Conservation (phyloP, 2,113 vertebrate genomes). For the Odontesthes bonariensis region DNA sequence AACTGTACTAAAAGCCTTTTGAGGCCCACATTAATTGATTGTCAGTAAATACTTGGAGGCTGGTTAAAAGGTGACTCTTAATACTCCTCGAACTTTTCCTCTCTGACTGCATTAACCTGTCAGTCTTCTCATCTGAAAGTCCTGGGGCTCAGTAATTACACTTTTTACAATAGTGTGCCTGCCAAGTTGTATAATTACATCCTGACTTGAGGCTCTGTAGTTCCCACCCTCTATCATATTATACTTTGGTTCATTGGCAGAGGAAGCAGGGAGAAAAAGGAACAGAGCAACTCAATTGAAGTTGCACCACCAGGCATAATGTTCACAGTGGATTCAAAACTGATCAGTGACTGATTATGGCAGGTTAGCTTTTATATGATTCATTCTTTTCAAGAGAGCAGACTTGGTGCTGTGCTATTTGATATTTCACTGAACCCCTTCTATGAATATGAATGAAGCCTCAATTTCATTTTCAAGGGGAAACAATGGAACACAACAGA, state of each 20-base stretch:
- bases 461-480: neutral
- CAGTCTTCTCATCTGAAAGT: slow-evolving; percentile 14
- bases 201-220: slow-evolving; percentile 22
- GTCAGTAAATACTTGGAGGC: slow-evolving; percentile 47
- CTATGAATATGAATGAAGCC: slow-evolving; percentile 35
- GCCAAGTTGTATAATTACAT: slow-evolving; percentile 32
- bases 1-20: slow-evolving; percentile 49
- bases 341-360: slow-evolving; percentile 37
- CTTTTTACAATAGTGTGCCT: slow-evolving; percentile 10
- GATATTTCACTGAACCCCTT: slow-evolving; percentile 39
- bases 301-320: slow-evolving; percentile 22
- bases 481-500: neutral
- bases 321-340: slow-evolving; percentile 34
- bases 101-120: slow-evolving; percentile 41
- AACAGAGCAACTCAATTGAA: slow-evolving; percentile 40
- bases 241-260: neutral
- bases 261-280: neutral
- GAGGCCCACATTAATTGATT: slow-evolving; percentile 53
- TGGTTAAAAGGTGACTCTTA: slow-evolving; percentile 49
- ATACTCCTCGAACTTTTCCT: slow-evolving; percentile 24
- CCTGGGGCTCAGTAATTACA: slow-evolving; percentile 30
- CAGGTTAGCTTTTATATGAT: slow-evolving; percentile 26
- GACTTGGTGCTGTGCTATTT: slow-evolving; percentile 38
- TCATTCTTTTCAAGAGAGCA: slow-evolving; percentile 37
- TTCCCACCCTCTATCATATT: neutral